These are phyloP conservation scores for Drosophila neonasuta DNA, from an alignment of 2,888 invertebrate genomes.

Conservation along the genomic window DNA sequence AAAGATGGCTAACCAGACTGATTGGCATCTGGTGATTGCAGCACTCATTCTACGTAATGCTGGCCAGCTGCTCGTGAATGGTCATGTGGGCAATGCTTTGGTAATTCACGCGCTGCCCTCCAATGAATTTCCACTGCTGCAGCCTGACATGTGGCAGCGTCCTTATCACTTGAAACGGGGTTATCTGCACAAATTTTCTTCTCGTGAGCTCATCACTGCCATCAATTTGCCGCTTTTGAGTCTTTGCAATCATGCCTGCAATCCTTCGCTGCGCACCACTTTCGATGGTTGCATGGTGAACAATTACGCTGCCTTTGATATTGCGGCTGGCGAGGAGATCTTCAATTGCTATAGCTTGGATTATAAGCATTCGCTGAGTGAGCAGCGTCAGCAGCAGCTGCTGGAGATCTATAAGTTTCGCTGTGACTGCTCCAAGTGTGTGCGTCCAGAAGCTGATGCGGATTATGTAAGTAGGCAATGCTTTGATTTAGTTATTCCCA, in stretches of 20 bases:
- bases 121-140: constrained; percentile 52
- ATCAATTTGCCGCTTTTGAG: constrained; percentile 93
- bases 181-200: constrained; percentile 63
- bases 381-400: constrained; percentile 86
- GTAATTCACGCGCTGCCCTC: constrained; percentile 20
- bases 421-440: constrained; percentile 89
- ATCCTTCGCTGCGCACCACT: constrained; percentile 90
- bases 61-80: constrained; percentile 90
- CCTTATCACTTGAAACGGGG: constrained; percentile 68
- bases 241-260: constrained; percentile 96
- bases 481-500: neutral
- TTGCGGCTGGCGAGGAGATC: constrained; percentile 87
- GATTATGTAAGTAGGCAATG: constrained; percentile 63
- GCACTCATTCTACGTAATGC: constrained; percentile 89
- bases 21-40: constrained; percentile 84
- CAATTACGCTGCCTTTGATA: constrained; percentile 86
- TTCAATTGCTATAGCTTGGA: constrained; percentile 93
- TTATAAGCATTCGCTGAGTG: constrained; percentile 85
- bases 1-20: constrained; percentile 66
- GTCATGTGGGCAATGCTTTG: constrained; percentile 85
- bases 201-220: constrained; percentile 85
- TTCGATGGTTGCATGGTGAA: constrained; percentile 88
- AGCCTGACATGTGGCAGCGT: constrained; percentile 65
- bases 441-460: constrained; percentile 40
- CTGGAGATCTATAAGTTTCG: constrained; percentile 89